Percentiles rank a stretch among this genome's conserved stretches.
Evolutionary conservation across 2,113 vertebrate species (phyloP).

Genomic region (Dascyllus trimaculatus): DNA sequence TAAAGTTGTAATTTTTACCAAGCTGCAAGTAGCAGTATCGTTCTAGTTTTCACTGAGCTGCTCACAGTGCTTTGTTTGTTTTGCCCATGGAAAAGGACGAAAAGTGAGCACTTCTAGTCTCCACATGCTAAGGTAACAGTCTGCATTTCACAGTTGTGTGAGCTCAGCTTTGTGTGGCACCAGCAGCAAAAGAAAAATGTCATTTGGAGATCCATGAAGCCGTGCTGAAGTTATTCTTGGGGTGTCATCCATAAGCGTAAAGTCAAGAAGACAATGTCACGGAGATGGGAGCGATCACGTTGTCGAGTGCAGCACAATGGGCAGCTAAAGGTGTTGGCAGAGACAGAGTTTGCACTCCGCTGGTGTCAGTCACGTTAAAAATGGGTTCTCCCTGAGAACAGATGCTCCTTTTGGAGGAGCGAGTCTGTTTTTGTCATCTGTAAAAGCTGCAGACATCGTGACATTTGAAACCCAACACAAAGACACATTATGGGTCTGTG

Average conservation of each 20-base stretch:
- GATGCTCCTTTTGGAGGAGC: constrained; percentile 31
- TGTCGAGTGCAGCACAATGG: constrained; percentile 21
- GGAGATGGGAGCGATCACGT: neutral
- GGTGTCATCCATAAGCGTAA: constrained; percentile 27
- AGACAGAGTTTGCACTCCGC: constrained; percentile 22
- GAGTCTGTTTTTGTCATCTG: constrained; percentile 9
- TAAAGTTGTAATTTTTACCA: too few species aligned
- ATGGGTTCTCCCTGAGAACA: constrained; percentile 21
- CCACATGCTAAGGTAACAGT: neutral
- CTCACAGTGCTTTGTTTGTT: neutral
- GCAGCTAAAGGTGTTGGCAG: constrained; percentile 23
- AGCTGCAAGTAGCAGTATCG: too few species aligned
- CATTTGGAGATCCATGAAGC: constrained; percentile 8
- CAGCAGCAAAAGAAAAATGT: constrained; percentile 17
- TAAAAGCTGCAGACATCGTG: constrained; percentile 44
- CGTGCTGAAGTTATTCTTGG: constrained; percentile 24
- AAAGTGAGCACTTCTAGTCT: neutral
- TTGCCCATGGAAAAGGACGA: neutral
- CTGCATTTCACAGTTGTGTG: constrained; percentile 29
- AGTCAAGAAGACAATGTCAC: constrained; percentile 31
- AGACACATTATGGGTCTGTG: constrained; percentile 35
- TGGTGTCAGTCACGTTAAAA: constrained; percentile 36
- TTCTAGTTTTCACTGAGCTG: too few species aligned
- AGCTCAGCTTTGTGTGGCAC: constrained; percentile 18
- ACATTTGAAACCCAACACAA: constrained; percentile 47